phyloP scores from a whole-genome alignment of 2,113 vertebrate species.

The Campylorhamphus procurvoides region DNA sequence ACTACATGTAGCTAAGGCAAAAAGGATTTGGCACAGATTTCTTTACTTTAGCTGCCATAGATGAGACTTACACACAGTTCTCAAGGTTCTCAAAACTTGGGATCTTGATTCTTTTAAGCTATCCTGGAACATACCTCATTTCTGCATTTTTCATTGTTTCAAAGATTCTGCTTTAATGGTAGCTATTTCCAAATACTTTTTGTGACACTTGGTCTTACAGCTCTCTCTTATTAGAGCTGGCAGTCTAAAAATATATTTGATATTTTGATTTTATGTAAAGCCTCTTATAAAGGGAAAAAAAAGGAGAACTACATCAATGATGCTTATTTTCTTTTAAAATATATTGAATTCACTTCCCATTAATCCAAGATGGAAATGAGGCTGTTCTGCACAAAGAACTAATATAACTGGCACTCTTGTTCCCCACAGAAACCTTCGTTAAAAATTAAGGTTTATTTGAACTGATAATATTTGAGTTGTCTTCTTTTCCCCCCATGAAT shows the following conservation, averaged over 20 bases:
- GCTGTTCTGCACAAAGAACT: background rate
- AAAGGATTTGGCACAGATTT: background rate
- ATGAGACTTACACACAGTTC: background rate
- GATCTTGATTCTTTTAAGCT: background rate
- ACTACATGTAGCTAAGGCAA: background rate
- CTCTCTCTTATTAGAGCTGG: background rate
- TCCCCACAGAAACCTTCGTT: background rate
- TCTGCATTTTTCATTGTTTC: background rate
- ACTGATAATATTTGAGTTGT: background rate
- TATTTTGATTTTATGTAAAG: background rate
- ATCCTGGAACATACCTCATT: background rate
- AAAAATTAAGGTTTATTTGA: background rate
- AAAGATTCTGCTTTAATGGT: background rate
- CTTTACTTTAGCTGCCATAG: background rate
- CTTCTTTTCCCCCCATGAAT: background rate
- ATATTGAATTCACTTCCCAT: background rate
- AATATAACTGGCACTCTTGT: background rate
- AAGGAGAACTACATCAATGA: background rate
- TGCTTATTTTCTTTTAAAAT: background rate
- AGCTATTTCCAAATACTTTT: background rate
- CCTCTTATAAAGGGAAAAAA: background rate
- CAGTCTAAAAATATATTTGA: background rate
- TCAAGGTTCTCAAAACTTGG: background rate
- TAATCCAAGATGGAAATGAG: background rate
- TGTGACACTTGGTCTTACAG: background rate